A percentile compares a stretch with the other conserved stretches of the same genome.
Evolutionary conservation across 2,888 invertebrate genomes (phyloP).

Genomic region (Leucophenga montana): DNA sequence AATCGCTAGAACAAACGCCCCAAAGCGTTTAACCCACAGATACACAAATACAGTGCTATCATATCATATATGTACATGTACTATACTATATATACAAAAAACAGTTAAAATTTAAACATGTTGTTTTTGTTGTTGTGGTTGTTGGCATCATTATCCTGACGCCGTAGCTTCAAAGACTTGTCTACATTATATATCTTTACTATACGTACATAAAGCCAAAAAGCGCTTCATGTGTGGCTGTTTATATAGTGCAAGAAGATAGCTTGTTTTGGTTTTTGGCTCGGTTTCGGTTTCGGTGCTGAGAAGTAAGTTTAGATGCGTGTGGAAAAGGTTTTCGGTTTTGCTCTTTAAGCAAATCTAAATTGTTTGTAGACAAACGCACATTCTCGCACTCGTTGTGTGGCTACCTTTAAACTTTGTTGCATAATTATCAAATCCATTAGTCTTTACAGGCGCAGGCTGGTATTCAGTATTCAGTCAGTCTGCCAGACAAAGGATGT

Average conservation of each 20-base stretch:
- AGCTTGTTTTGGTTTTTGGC: too few species aligned
- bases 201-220: too few species aligned
- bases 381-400: background rate
- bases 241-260: too few species aligned
- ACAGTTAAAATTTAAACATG: slow-evolving; percentile 17
- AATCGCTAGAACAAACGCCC: background rate
- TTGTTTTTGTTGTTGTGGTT: too few species aligned
- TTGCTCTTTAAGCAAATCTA: background rate
- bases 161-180: background rate
- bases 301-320: too few species aligned
- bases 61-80: background rate
- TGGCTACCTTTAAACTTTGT: slow-evolving; percentile 24
- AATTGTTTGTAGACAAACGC: too few species aligned
- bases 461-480: too few species aligned
- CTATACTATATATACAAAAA: background rate
- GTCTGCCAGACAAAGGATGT: background rate
- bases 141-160: slow-evolving; percentile 23
- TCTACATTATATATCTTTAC: too few species aligned
- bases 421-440: slow-evolving; percentile 30
- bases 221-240: too few species aligned
- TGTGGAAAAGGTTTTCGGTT: background rate
- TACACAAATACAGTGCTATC: background rate
- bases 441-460: slow-evolving; percentile 8
- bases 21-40: background rate
- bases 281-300: too few species aligned